Evolutionary conservation across 1,140 invertebrate genomes (phyloP).

Genomic region (Mactra quadrangularis): DNA sequence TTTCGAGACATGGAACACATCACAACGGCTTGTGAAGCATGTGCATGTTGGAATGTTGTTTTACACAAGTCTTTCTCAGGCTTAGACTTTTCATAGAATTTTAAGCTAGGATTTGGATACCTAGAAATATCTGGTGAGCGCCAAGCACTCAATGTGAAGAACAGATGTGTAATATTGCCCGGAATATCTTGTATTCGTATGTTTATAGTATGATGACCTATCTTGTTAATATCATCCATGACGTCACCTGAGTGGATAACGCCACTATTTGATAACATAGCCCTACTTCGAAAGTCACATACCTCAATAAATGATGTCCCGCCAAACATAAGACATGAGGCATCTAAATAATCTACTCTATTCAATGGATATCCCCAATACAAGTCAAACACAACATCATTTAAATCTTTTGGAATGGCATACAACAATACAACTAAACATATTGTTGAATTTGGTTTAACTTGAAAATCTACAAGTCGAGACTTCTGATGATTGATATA

Average conservation of each 20-base stretch:
- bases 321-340: conserved; percentile 69
- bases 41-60: conserved; percentile 69
- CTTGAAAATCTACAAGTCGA: conserved; percentile 56
- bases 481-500: conserved; percentile 33
- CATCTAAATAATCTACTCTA: conserved; percentile 70
- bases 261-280: not conserved
- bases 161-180: conserved; percentile 64
- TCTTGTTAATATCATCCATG: conserved; percentile 61
- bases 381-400: conserved; percentile 73
- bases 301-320: conserved; percentile 13
- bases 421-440: conserved; percentile 68
- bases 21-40: conserved; percentile 66
- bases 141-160: conserved; percentile 74
- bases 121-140: conserved; percentile 64
- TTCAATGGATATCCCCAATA: conserved; percentile 72
- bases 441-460: conserved; percentile 68
- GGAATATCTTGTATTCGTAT: conserved; percentile 67
- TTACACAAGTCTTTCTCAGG: conserved; percentile 64
- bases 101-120: conserved; percentile 70
- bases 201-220: conserved; percentile 71
- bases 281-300: conserved; percentile 48
- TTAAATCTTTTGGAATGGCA: conserved; percentile 67
- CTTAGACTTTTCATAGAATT: conserved; percentile 69
- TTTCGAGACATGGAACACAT: conserved; percentile 71
- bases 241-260: conserved; percentile 70